These are phyloP conservation scores for Acleris cristana DNA, from an alignment of 2,888 invertebrate species.

Conservation along the genomic window DNA sequence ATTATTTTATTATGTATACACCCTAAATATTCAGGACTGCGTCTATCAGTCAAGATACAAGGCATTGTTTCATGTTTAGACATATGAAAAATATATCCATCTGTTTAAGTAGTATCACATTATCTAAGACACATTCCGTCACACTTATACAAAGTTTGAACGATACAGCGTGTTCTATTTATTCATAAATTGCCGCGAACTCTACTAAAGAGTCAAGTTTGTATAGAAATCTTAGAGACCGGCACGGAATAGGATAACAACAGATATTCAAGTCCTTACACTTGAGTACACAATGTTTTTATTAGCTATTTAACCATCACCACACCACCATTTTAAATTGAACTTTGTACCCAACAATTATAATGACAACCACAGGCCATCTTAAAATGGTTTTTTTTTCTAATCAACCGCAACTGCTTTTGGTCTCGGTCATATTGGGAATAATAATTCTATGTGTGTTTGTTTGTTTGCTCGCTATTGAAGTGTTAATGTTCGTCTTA, in stretches of 20 bases:
- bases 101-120: no score
- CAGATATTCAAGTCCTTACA: conserved; percentile 40
- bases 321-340: conserved; percentile 6
- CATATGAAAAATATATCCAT: no score
- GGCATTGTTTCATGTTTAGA: no score
- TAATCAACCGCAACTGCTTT: conserved; percentile 45
- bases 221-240: no score
- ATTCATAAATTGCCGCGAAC: no score
- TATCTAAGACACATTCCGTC: conserved; percentile 10
- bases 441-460: conserved; percentile 53
- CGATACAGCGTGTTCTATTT: conserved; percentile 8
- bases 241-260: no score
- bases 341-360: background rate
- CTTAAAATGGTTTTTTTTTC: conserved; percentile 28
- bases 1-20: no score
- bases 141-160: background rate
- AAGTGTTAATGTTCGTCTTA: conserved; percentile 73
- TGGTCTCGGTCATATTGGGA: conserved; percentile 48
- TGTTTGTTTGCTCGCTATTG: conserved; percentile 67
- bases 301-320: conserved; percentile 52
- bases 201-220: no score
- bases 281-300: conserved; percentile 59
- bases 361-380: background rate
- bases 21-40: no score
- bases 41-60: no score